These are phyloP conservation scores for Gymnothorax reevesii DNA, from an alignment of 2,797 vertebrate genomes.

Conservation along the genomic window DNA sequence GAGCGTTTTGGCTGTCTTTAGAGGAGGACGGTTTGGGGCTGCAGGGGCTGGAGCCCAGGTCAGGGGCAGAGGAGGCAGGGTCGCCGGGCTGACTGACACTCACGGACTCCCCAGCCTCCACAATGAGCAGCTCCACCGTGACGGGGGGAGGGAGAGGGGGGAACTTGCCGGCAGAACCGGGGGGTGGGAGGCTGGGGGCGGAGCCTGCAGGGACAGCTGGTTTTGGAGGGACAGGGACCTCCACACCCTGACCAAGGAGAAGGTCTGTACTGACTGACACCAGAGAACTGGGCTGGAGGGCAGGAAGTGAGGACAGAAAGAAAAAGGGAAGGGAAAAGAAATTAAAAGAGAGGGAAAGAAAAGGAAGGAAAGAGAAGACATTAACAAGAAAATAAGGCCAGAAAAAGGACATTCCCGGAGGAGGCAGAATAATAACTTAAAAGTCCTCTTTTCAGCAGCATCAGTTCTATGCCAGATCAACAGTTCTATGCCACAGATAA, in stretches of 20 bases:
- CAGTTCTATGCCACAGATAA: constrained; percentile 17
- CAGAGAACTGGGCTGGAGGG: constrained; percentile 83
- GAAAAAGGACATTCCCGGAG: constrained; percentile 19
- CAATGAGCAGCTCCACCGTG: constrained; percentile 68
- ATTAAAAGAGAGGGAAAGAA: constrained; percentile 43
- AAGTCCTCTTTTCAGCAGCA: background rate
- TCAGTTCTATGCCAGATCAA: too few relatives aligned
- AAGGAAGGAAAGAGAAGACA: constrained; percentile 31
- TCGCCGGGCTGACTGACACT: constrained; percentile 3
- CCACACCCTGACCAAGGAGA: constrained; percentile 63
- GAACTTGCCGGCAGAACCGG: constrained; percentile 56
- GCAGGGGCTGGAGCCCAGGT: background rate
- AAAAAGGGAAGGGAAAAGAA: constrained; percentile 42
- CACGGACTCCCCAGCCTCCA: constrained; percentile 61
- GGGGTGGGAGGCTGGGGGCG: constrained; percentile 49
- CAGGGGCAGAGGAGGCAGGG: constrained; percentile 2
- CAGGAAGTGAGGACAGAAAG: constrained; percentile 50
- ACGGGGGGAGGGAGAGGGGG: constrained; percentile 52
- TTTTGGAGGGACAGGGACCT: constrained; percentile 43
- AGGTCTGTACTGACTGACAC: constrained; percentile 72
- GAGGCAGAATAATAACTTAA: constrained; percentile 4
- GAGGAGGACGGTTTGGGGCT: constrained; percentile 24
- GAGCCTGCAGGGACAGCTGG: constrained; percentile 46
- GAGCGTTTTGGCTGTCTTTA: constrained; percentile 57
- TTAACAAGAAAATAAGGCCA: constrained; percentile 29